These are phyloP conservation scores for Cariama cristata DNA, from an alignment of 2,113 vertebrate genomes.

Conservation along the genomic window DNA sequence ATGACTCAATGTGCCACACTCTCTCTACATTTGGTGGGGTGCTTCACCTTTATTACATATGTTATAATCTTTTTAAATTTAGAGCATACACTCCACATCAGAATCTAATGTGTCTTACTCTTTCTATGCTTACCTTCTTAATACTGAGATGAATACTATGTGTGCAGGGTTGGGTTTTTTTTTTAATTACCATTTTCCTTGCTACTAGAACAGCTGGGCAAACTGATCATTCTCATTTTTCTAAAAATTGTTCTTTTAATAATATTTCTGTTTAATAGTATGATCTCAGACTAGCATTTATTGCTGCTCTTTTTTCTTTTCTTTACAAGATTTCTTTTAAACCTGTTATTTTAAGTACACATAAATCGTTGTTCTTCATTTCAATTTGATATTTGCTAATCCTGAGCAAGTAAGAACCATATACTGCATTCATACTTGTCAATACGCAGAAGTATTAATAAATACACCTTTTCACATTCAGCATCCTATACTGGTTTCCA, in stretches of 20 bases:
- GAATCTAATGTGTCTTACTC: neutral
- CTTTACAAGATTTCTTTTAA: constrained; percentile 29
- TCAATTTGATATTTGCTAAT: neutral
- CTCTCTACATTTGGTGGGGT: neutral
- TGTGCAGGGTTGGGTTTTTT: neutral
- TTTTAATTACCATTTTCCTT: neutral
- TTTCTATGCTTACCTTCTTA: neutral
- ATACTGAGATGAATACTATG: neutral
- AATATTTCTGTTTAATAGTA: constrained; percentile 22
- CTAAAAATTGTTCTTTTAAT: neutral
- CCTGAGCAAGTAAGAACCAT: neutral
- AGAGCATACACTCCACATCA: neutral
- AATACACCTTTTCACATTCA: neutral
- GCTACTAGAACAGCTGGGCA: neutral
- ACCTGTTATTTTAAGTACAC: neutral
- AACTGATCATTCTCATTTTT: neutral
- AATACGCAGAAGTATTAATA: neutral
- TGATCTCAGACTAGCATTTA: constrained; percentile 44
- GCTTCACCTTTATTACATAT: neutral
- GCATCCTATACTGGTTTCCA: neutral
- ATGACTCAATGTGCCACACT: neutral
- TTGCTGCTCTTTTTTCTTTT: neutral
- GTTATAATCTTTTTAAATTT: neutral
- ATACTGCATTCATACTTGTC: neutral
- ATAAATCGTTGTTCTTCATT: neutral